Base-by-base conservation (phyloP, 1,140 invertebrate species). In the Ditylenchus dipsaci region DNA sequence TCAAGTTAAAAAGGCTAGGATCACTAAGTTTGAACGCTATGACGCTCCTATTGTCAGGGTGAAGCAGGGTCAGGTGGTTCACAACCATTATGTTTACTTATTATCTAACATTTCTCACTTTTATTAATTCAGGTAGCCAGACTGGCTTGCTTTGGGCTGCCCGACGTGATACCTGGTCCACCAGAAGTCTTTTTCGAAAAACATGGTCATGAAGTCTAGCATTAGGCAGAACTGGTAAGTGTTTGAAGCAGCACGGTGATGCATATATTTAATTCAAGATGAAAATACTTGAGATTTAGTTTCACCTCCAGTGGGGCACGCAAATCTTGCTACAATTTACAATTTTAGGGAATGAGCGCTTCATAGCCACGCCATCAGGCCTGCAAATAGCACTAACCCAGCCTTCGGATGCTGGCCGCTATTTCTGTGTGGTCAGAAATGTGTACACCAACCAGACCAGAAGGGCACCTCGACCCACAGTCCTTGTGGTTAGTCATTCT, bases 331-430 rank as follows among this genome's bases (percentile, higher is more conserved):
- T n/a, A n/a, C n/a, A n/a, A n/a, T n/a, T n/a, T n/a, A n/a, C n/a
- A n/a, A n/a, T 61, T 57, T 21, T 17, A 68, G 78, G 64, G 3
- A 71, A 79, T 58, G 43, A 67, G 26, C 67, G 70, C 19, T 79
- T 80, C 47, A 64, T 80, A n/a, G 38, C 73, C 5, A 81, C 79
- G 1, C 63, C 73, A 0, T 70, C 63, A 38, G 78, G 79, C 43
- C 61, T 80, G 38, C 78, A 80, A 56, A 81, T 80, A 38, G 74
- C 79, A 11, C 30, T 78, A 11, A 75, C 72, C 3, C 77, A 80
- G 53, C 71, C 78, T 49, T 30, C 63, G 17, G 79, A 80, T 67
- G 77, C 76, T 1, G 78, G 78, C 49, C 70, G 68, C 29, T 80
- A 80, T 60, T 78, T 67, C 56, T 80, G 78, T 49, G 49, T 80